Evolutionary conservation across 2,797 vertebrate species (phyloP).

Genomic region (Ambastaia sidthimunki): DNA sequence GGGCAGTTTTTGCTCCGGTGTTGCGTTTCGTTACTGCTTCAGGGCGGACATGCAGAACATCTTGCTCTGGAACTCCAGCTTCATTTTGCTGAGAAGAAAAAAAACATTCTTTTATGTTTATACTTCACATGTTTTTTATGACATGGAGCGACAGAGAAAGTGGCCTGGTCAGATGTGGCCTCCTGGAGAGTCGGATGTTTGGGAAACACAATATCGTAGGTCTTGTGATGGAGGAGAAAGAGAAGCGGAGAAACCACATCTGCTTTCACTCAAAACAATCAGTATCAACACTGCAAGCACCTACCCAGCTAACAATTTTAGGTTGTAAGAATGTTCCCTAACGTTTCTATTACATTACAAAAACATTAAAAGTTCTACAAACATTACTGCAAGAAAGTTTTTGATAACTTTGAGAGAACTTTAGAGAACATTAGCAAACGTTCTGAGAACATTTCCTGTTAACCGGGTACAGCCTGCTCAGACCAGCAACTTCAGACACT

Average conservation of each 20-base stretch:
- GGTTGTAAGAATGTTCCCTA: too few relatives aligned
- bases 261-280: conserved; percentile 85
- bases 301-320: conserved; percentile 32
- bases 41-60: conserved; percentile 63
- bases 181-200: conserved; percentile 75
- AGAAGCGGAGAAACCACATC: conserved; percentile 73
- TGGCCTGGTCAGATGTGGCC: conserved; percentile 62
- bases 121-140: conserved; percentile 55
- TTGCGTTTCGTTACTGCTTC: conserved; percentile 72
- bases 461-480: conserved; percentile 63
- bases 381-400: too few relatives aligned
- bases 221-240: conserved; percentile 66
- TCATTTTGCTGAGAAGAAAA: conserved; percentile 18
- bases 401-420: too few relatives aligned
- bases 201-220: conserved; percentile 71
- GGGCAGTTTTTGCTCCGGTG: conserved; percentile 66
- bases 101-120: conserved; percentile 69
- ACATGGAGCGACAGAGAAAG: conserved; percentile 49
- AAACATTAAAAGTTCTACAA: too few relatives aligned
- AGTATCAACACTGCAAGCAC: conserved; percentile 73
- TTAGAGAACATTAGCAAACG: too few relatives aligned
- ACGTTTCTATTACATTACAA: too few relatives aligned
- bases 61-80: conserved; percentile 63
- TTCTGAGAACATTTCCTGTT: too few relatives aligned
- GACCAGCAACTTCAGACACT: conserved; percentile 72